A percentile compares a stretch with the other conserved stretches of the same genome.
Conservation (phyloP, 2,113 vertebrate genomes). For the Deroptyus accipitrinus region DNA sequence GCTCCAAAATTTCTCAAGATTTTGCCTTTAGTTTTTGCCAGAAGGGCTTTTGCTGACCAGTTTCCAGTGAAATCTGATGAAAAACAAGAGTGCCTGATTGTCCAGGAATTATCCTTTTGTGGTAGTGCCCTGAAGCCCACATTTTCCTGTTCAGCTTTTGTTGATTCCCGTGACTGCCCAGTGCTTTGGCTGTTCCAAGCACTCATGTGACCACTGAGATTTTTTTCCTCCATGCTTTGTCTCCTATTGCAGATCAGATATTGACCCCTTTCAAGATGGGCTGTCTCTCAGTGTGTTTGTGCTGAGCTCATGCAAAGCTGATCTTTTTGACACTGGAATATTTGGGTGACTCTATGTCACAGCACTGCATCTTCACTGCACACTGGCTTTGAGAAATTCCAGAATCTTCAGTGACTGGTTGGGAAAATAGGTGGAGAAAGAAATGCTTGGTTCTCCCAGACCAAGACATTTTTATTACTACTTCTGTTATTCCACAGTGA, state of each 20-base stretch:
- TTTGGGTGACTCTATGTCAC: fast-evolving
- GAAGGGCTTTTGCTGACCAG: background rate
- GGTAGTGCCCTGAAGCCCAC: background rate
- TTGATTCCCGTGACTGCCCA: background rate
- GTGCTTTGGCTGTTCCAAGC: background rate
- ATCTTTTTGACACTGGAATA: background rate
- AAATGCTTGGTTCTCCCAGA: background rate
- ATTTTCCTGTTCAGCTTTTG: background rate
- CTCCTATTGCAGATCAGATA: background rate
- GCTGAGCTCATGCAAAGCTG: background rate
- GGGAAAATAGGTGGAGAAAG: background rate
- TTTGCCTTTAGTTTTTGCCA: background rate
- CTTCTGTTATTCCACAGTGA: background rate
- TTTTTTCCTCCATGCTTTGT: background rate
- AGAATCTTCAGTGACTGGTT: background rate
- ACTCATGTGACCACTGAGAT: background rate
- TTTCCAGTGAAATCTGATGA: background rate
- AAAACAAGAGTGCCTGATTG: background rate
- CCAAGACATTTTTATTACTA: background rate
- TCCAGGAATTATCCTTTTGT: background rate
- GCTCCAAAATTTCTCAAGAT: background rate
- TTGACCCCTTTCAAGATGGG: background rate
- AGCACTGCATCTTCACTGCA: background rate
- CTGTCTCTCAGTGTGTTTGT: background rate
- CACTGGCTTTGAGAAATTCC: background rate